A percentile compares a stretch with the other conserved stretches of the same genome.
Conservation (phyloP, 2,797 vertebrate species). For the Gymnocypris eckloni region DNA sequence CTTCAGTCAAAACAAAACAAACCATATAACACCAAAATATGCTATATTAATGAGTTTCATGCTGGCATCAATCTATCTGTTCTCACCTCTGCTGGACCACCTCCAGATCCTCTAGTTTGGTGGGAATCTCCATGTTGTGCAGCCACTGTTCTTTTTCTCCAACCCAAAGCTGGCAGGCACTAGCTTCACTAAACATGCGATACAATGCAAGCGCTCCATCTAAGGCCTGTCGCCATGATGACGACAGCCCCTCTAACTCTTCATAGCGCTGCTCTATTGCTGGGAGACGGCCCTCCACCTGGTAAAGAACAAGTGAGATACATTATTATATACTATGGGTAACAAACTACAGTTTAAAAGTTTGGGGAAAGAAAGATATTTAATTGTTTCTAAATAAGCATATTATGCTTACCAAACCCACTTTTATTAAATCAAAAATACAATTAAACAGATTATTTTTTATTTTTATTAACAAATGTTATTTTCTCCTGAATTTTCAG, state of each 20-base stretch:
- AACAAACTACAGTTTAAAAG: neutral
- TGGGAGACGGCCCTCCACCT: constrained; percentile 85
- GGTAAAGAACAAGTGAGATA: neutral
- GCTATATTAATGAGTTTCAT: neutral
- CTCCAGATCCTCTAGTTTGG: constrained; percentile 93
- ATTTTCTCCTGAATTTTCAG: neutral
- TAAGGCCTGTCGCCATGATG: constrained; percentile 81
- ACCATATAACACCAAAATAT: neutral
- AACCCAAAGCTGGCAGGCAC: constrained; percentile 93
- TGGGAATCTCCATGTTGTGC: constrained; percentile 86
- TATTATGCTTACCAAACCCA: neutral
- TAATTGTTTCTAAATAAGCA: too few relatives aligned
- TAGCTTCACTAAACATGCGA: constrained; percentile 93
- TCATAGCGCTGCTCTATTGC: constrained; percentile 84
- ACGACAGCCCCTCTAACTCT: constrained; percentile 83
- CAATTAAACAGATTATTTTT: too few relatives aligned
- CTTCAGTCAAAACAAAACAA: constrained; percentile 68
- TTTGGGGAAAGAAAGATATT: neutral
- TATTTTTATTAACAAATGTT: too few relatives aligned
- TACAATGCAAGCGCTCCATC: constrained; percentile 88
- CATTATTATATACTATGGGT: neutral
- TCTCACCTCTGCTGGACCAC: constrained; percentile 93
- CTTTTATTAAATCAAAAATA: constrained; percentile 6
- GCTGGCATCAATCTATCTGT: neutral
- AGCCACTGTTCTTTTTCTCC: constrained; percentile 96